Base-by-base conservation (phyloP, 2,888 invertebrate species). In the Eupeodes latifasciatus region DNA sequence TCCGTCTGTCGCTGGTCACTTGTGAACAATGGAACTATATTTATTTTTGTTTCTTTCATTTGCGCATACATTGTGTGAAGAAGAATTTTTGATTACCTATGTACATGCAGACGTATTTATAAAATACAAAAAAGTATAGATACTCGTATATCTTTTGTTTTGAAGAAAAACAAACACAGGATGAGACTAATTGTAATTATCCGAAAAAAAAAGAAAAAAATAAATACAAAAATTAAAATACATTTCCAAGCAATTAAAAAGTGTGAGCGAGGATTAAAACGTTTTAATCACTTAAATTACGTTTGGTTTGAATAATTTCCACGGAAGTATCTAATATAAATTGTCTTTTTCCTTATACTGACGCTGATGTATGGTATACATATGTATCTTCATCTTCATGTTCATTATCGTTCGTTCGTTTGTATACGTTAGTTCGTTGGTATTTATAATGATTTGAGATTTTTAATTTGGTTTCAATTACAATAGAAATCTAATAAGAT, bases 181-280 rank as follows among this genome's bases (percentile, higher is more conserved):
- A 87, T 87, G 87, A 81, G 84, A 62, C 87, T 87, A 87, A 87
- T 87, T 87, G 84, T 81, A 87, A 87, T 81, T 84, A 74, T 66
- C 87, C 61, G 81, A 76, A 85, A n/a, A 14, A 2, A 34, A 12
- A 61, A 34, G 49, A 2, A 66, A 49, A 14, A 66, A 47, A 66
- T 1, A 47, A 4, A 44, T 2, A 51, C 6, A 16, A 16, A 71
- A 55, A 55, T 57, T 44, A 19, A 19, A 51, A 67, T n/a, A 87
- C 72, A 87, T 77, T 81, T 87, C 76, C 80, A 84, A 87, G 80
- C 77, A 87, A 83, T 87, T 87, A 87, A 83, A 19, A 83, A 76
- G 47, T 49, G 61, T 57, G 7, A 36, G 49, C 51, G 44, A 51
- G 61, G 62, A 40, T 49, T 16, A 53, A 16, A 64, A 47, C 49